A percentile compares a stretch with the other conserved stretches of the same genome.
Evolutionary conservation across 1,140 invertebrate species (phyloP).

Genomic region (roundworm (Caenorhabditis elegans)): WBcel235 BX284606.5:6014001-6014500

Average conservation of each 20-base stretch:
- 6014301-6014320: background rate
- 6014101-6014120: too few species aligned
- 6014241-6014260: conserved; percentile 13
- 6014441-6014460: too few species aligned
- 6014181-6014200: background rate
- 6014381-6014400: background rate
- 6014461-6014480: too few species aligned
- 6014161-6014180: conserved; percentile 1
- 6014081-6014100: too few species aligned
- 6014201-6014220: background rate
- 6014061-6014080: too few species aligned
- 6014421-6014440: background rate
- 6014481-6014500: too few species aligned
- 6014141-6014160: too few species aligned
- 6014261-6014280: background rate
- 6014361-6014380: background rate
- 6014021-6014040: too few species aligned
- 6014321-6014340: background rate
- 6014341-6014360: background rate
- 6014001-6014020: too few species aligned
- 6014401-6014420: background rate
- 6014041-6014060: too few species aligned
- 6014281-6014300: conserved; percentile 28
- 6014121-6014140: too few species aligned
- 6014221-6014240: background rate